These are phyloP conservation scores for Nomada flava DNA, from an alignment of 2,888 invertebrate species.

Conservation along the genomic window DNA sequence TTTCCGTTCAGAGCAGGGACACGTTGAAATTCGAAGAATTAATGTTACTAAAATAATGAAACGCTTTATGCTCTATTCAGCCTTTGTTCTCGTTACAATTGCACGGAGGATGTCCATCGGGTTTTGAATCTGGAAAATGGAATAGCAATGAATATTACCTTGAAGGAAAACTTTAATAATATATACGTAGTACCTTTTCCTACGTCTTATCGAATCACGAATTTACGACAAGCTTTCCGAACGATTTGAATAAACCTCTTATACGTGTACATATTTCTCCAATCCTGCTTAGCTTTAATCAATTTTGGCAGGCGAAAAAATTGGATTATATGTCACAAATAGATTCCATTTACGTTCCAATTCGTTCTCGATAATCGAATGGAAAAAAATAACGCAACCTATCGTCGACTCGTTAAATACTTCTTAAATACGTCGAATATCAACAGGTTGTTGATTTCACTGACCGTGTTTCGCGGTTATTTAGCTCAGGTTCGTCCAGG, in stretches of 20 bases:
- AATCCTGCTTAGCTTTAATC: neutral
- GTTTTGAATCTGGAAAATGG: neutral
- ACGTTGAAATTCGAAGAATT: neutral
- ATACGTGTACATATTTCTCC: no score
- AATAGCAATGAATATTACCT: neutral
- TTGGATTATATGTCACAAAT: constrained; percentile 22
- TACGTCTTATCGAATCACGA: no score
- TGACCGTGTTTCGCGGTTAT: constrained; percentile 68
- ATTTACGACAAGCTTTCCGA: no score
- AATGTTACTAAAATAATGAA: constrained; percentile 9
- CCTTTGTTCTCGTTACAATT: neutral
- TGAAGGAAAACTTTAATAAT: no score
- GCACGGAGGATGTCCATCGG: neutral
- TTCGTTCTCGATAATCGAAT: constrained; percentile 51
- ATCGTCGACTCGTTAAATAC: constrained; percentile 14
- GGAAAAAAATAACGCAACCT: constrained; percentile 48
- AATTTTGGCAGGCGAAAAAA: neutral
- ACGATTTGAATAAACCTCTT: neutral
- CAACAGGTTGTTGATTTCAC: constrained; percentile 75
- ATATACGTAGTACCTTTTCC: no score
- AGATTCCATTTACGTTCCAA: neutral
- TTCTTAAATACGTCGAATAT: constrained; percentile 73
- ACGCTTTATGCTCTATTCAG: neutral
- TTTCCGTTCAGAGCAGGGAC: neutral
- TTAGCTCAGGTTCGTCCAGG: constrained; percentile 60